Evolutionary conservation across 2,888 invertebrate genomes (phyloP).

Genomic region (Sarcophaga caerulescens): DNA sequence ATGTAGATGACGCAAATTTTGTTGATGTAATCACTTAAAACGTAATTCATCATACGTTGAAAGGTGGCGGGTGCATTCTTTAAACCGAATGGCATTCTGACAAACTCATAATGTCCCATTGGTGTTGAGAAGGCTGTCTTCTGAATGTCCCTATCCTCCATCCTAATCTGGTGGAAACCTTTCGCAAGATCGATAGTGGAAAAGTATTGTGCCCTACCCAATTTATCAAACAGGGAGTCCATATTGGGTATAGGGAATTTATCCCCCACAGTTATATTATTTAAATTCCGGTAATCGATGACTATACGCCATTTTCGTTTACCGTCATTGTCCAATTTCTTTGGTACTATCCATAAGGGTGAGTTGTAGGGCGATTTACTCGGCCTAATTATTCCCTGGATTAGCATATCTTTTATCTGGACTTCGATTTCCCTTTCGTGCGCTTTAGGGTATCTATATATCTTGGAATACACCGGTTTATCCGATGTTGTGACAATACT

Average conservation of each 20-base stretch:
- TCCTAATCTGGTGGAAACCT: neutral
- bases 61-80: conserved; percentile 69
- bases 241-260: too few species aligned
- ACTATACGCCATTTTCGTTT: too few species aligned
- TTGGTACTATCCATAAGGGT: neutral
- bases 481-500: neutral
- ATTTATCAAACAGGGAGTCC: too few species aligned
- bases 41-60: conserved; percentile 38
- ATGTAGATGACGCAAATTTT: neutral
- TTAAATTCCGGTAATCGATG: too few species aligned
- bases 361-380: neutral
- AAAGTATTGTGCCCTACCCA: too few species aligned
- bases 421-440: neutral
- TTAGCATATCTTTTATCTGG: neutral
- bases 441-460: neutral
- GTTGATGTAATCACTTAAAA: conserved; percentile 32
- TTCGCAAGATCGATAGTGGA: too few species aligned
- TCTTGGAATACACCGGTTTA: neutral
- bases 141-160: conserved; percentile 53
- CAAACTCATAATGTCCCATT: conserved; percentile 65
- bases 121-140: conserved; percentile 66
- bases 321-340: neutral
- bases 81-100: conserved; percentile 68
- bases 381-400: neutral
- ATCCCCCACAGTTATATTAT: too few species aligned